Evolutionary conservation across 2,113 vertebrate species (phyloP).

Genomic region (Neogale vison): DNA sequence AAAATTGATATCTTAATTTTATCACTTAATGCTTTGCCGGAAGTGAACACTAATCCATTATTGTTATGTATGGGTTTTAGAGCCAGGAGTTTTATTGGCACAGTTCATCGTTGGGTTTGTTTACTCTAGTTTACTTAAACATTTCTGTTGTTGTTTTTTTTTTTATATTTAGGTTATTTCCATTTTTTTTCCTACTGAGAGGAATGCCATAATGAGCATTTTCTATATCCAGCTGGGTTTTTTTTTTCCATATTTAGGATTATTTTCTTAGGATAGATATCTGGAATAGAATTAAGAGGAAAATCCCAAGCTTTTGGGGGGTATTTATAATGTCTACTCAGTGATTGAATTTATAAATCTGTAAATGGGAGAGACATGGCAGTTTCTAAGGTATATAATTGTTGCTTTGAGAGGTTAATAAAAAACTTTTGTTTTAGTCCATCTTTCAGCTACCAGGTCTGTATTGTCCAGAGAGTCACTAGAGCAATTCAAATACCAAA

Average conservation of each 20-base stretch:
- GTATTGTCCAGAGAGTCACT: neutral
- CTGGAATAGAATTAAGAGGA: neutral
- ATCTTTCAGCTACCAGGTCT: neutral
- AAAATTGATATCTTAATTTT: neutral
- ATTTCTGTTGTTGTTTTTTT: neutral
- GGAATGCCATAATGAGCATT: neutral
- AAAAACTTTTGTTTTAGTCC: neutral
- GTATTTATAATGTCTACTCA: neutral
- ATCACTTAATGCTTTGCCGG: neutral
- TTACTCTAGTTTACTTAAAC: neutral
- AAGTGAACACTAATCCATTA: neutral
- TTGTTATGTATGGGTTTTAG: neutral
- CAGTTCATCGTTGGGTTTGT: neutral
- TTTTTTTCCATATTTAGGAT: neutral
- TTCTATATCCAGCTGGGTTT: neutral
- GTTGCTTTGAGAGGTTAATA: neutral
- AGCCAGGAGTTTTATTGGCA: neutral
- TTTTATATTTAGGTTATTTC: neutral
- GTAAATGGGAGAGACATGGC: neutral
- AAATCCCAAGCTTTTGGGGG: neutral
- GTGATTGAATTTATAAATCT: neutral
- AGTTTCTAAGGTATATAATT: conserved; percentile 6
- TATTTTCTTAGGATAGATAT: neutral
- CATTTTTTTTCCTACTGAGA: neutral
- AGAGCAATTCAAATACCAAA: neutral